Percentiles rank a stretch among this genome's conserved stretches.
Evolutionary conservation across 2,797 vertebrate genomes (phyloP).

Genomic region (Spinibarbus caldwelli): DNA sequence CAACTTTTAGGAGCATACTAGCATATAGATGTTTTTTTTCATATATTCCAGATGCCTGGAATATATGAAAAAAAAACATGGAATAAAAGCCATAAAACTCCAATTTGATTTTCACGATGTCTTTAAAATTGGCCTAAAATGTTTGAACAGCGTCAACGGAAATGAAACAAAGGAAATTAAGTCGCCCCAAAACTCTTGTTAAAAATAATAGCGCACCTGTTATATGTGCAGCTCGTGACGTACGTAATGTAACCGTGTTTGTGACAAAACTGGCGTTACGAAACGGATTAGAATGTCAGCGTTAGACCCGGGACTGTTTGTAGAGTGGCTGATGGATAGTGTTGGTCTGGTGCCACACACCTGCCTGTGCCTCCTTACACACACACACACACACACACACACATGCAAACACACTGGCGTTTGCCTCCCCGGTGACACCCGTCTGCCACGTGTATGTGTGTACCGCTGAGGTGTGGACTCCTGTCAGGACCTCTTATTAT

Average conservation of each 20-base stretch:
- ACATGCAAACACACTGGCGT: conserved; percentile 30
- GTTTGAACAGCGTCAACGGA: neutral
- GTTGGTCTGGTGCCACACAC: conserved; percentile 38
- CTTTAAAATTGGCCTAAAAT: conserved; percentile 14
- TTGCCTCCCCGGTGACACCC: conserved; percentile 38
- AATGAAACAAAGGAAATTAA: conserved; percentile 9
- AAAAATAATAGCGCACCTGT: conserved; percentile 26
- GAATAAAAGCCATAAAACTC: neutral
- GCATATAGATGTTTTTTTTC: neutral
- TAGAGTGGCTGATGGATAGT: conserved; percentile 41
- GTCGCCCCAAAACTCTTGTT: neutral
- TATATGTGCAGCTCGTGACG: neutral
- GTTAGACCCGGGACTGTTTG: conserved; percentile 34
- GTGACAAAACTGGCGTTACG: conserved; percentile 24
- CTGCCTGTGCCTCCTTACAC: conserved; percentile 29
- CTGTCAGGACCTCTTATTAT: conserved; percentile 59
- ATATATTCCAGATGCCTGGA: too few relatives aligned
- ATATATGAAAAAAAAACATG: too few relatives aligned
- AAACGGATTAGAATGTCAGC: conserved; percentile 34
- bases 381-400: too few relatives aligned
- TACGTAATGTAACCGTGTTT: conserved; percentile 19
- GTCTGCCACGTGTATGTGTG: conserved; percentile 50
- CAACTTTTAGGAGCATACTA: neutral
- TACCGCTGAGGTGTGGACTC: conserved; percentile 58
- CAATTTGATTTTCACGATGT: conserved; percentile 6